These are phyloP conservation scores for Paradisaea rubra DNA, from an alignment of 2,113 vertebrate species.

Conservation along the genomic window DNA sequence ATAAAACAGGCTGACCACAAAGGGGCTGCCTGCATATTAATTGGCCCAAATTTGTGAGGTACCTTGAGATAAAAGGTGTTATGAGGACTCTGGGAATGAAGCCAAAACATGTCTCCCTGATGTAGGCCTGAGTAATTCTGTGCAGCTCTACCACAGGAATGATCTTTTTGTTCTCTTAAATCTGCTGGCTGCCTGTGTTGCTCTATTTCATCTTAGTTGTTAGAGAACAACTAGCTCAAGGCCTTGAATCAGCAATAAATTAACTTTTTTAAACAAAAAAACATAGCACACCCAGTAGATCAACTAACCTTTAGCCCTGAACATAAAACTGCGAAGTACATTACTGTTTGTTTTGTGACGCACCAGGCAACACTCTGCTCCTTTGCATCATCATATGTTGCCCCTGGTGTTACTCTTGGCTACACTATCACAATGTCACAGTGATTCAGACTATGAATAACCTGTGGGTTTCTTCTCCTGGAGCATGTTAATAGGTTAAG, in stretches of 20 bases:
- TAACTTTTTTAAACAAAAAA: background rate
- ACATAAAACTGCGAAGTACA: background rate
- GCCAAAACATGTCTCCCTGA: background rate
- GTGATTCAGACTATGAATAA: slow-evolving; percentile 6
- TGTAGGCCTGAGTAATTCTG: background rate
- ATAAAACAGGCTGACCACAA: background rate
- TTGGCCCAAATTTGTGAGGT: background rate
- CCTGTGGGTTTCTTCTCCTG: slow-evolving; percentile 2
- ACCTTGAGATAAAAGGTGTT: background rate
- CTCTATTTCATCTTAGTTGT: slow-evolving; percentile 4
- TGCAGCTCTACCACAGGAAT: background rate
- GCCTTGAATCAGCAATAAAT: slow-evolving; percentile 25
- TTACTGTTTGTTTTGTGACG: background rate
- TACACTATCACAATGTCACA: background rate
- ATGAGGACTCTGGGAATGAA: background rate
- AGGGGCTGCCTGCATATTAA: background rate
- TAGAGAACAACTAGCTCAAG: background rate
- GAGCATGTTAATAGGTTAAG: slow-evolving; percentile 45
- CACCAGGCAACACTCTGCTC: background rate
- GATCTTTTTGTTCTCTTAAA: background rate
- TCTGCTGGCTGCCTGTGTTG: background rate
- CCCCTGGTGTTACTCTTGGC: background rate
- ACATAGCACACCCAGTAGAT: background rate
- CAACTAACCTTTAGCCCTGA: background rate
- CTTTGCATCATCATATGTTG: background rate